phyloP scores from a whole-genome alignment of 92 coral and sea anemone genomes.

The Muricea muricata region DNA sequence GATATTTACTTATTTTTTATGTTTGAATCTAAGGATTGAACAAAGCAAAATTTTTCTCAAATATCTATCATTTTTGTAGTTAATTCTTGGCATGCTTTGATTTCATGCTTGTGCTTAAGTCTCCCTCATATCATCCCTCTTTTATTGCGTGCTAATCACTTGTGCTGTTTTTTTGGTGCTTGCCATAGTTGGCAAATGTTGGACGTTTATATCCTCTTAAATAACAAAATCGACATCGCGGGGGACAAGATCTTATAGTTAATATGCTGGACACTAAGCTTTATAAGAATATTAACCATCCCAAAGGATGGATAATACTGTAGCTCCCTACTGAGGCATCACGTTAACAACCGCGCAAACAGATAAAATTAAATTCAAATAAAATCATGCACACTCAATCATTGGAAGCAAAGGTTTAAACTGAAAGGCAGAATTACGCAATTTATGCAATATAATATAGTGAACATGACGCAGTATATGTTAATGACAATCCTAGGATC shows the following conservation, averaged over 20 bases:
- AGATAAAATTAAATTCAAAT: background rate
- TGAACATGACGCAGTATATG: too few relatives aligned
- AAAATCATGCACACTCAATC: too few relatives aligned
- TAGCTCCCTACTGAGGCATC: background rate
- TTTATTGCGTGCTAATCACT: background rate
- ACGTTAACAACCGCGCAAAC: background rate
- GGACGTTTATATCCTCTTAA: background rate
- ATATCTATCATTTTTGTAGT: background rate
- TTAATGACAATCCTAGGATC: too few relatives aligned
- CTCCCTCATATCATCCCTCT: background rate
- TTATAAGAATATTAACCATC: background rate
- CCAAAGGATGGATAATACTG: slow-evolving; percentile 1
- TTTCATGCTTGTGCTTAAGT: background rate
- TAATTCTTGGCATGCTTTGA: background rate
- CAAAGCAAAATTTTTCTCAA: background rate
- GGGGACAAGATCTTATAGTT: background rate
- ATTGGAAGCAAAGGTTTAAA: too few relatives aligned
- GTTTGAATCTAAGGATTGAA: background rate
- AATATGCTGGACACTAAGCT: background rate
- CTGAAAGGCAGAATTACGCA: too few relatives aligned
- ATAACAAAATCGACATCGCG: background rate
- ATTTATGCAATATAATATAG: too few relatives aligned
- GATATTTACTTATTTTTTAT: background rate
- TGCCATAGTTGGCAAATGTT: background rate
- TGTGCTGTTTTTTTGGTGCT: background rate